Percentiles rank a stretch among this genome's conserved stretches.
Evolutionary conservation across 2,888 invertebrate genomes (phyloP).

Genomic region (Ennomos quercinarius): DNA sequence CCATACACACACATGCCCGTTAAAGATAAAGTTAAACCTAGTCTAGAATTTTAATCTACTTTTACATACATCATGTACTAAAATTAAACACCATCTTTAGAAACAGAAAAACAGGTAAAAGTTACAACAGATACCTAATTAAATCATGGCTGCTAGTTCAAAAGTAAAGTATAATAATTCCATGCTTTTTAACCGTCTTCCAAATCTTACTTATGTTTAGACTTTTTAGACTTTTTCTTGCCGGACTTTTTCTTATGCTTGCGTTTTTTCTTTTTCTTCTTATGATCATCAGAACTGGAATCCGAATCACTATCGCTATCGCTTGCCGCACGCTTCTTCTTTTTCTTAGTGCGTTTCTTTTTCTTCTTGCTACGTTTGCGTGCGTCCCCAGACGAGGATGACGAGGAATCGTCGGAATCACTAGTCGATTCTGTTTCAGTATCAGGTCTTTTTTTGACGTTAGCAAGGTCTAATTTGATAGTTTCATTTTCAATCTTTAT

Average conservation of each 20-base stretch:
- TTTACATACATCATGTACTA: slow-evolving; percentile 33
- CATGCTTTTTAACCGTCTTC: slow-evolving; percentile 11
- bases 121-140: slow-evolving; percentile 42
- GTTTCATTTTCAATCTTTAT: slow-evolving; percentile 70
- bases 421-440: slow-evolving; percentile 76
- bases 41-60: slow-evolving; percentile 40
- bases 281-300: slow-evolving; percentile 88
- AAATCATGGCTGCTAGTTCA: slow-evolving; percentile 28
- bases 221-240: slow-evolving; percentile 89
- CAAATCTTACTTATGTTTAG: slow-evolving; percentile 75
- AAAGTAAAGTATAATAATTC: slow-evolving; percentile 24
- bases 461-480: slow-evolving; percentile 80
- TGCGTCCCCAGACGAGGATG: slow-evolving; percentile 79
- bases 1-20: slow-evolving; percentile 32
- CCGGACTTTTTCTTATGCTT: slow-evolving; percentile 89
- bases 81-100: slow-evolving; percentile 28
- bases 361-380: slow-evolving; percentile 87
- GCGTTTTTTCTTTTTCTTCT: slow-evolving; percentile 88
- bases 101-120: slow-evolving; percentile 38
- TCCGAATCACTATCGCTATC: slow-evolving; percentile 88
- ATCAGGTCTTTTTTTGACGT: slow-evolving; percentile 79
- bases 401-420: slow-evolving; percentile 80
- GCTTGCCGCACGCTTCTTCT: slow-evolving; percentile 86
- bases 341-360: slow-evolving; percentile 87
- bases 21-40: slow-evolving; percentile 33